Base-by-base conservation (phyloP, 2,113 vertebrate species). In the Gymnobelideus leadbeateri region DNA sequence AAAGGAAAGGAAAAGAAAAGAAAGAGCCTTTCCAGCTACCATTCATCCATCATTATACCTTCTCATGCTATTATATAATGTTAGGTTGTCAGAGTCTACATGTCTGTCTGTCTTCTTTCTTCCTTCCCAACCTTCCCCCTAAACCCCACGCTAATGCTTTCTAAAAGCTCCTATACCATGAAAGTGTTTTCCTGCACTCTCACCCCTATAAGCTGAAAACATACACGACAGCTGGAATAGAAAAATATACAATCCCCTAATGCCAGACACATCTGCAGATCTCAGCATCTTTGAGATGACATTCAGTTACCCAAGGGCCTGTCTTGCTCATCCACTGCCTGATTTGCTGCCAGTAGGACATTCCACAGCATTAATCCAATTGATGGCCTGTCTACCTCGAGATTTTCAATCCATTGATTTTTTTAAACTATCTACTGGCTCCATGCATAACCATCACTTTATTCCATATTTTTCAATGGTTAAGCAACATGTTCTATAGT, bases 221-320 rank as follows among this genome's bases (percentile, higher is more conserved):
- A 54, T 91, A 93, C 89, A 91, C 90, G 84, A 92, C 37, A 94
- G 50, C 1, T 95, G 52, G 93, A 51, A 92, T 92, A 92, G 92
- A 77, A 96, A 96, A 90, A 77, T 47, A 96, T n/a, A 93, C n/a
- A 93, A 19, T 97, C 96, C 52, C 51, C 57, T 92, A 93, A 94
- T 91, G 51, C 51, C 54, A 46, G 91, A 53, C 61, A 93, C 54
- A 97, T 95, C 89, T 97, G 95, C n/a, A 3, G 89, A 77, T 94
- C 96, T 97, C 96, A 95, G 94, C 96, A 96, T 95, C 97, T 97
- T 96, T 97, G n/a, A 0, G 0, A 89, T 95, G 96, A 97, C 61
- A 96, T 54, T 95, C 95, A 97, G 51, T 77, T 96, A 93, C 92
- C 46, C 95, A 97, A 94, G 93, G 77, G 92, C 49, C 94, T 43